Percentiles rank a stretch among this genome's conserved stretches.
phyloP scores from a whole-genome alignment of 2,797 vertebrate species.

The Lophius americanus region DNA sequence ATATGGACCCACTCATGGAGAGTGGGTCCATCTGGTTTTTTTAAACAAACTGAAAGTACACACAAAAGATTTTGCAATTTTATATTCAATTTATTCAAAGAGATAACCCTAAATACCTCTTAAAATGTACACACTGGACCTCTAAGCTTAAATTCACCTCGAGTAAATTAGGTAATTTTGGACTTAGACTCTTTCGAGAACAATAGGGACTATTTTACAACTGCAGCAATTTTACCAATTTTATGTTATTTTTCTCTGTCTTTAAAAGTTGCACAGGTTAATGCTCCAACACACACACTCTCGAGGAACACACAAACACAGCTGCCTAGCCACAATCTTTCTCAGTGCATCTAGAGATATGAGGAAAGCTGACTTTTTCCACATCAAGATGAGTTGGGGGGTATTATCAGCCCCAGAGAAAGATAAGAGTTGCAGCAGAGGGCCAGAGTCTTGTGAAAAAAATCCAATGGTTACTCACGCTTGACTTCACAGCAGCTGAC shows the following conservation, averaged over 20 bases:
- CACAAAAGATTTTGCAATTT: too few species aligned
- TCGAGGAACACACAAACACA: conserved; percentile 9
- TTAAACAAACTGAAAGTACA: too few species aligned
- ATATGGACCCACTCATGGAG: too few species aligned
- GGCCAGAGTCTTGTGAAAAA: conserved; percentile 56
- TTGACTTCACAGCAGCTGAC: conserved; percentile 62
- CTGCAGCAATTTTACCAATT: too few species aligned
- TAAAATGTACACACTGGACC: too few species aligned
- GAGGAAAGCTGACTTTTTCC: conserved; percentile 70
- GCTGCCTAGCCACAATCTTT: conserved; percentile 55
- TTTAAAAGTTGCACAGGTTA: conserved; percentile 26
- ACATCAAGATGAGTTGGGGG: conserved; percentile 62
- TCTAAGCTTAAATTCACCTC: too few species aligned
- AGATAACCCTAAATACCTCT: too few species aligned
- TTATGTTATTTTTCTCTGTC: not conserved
- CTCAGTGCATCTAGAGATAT: conserved; percentile 66
- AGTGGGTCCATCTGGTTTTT: too few species aligned
- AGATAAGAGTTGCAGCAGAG: conserved; percentile 69
- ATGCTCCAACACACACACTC: conserved; percentile 8
- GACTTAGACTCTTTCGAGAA: too few species aligned
- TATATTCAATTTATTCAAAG: too few species aligned
- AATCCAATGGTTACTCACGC: conserved; percentile 72
- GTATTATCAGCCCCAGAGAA: conserved; percentile 65
- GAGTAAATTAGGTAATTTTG: too few species aligned
- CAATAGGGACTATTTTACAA: too few species aligned